phyloP scores from a whole-genome alignment of 1,140 invertebrate genomes.

The Drosophila mojavensis region DNA sequence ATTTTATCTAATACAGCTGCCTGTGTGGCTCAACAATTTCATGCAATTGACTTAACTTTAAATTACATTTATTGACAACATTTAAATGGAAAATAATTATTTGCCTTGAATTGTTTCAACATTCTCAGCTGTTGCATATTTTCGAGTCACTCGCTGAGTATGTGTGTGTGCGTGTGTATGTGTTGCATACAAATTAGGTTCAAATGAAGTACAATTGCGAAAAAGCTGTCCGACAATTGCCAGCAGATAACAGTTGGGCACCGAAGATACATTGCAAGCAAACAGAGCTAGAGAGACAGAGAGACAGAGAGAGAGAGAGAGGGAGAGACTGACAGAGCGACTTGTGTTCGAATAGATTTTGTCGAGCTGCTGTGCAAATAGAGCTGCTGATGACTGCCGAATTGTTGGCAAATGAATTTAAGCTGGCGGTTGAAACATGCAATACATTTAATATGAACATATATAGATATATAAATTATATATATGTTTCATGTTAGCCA shows the following conservation, averaged over 20 bases:
- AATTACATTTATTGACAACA: slow-evolving; percentile 25
- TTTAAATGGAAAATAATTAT: slow-evolving; percentile 34
- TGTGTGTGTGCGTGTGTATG: not conserved
- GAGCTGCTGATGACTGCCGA: slow-evolving; percentile 7
- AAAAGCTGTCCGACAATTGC: not conserved
- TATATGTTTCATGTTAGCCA: not conserved
- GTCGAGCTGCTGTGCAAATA: slow-evolving; percentile 11
- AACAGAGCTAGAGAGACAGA: too few relatives aligned
- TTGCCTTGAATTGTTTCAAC: slow-evolving; percentile 19
- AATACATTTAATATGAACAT: slow-evolving; percentile 2
- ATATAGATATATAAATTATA: not conserved
- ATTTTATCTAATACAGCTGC: slow-evolving; percentile 9
- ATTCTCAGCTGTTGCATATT: slow-evolving; percentile 18
- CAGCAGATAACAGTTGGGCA: not conserved
- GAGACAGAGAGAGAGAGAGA: too few relatives aligned
- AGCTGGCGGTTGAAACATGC: slow-evolving; percentile 7
- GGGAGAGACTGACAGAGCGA: too few relatives aligned
- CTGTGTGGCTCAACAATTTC: not conserved
- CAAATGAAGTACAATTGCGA: slow-evolving; percentile 6
- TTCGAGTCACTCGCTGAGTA: not conserved
- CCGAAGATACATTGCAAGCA: slow-evolving; percentile 3
- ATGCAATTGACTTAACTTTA: slow-evolving; percentile 7
- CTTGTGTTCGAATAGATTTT: not conserved
- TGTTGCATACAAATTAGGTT: slow-evolving; percentile 2
- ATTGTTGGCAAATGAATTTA: slow-evolving; percentile 9